Evolutionary conservation across 1,140 invertebrate genomes (phyloP).

Genomic region (Halesus radiatus): DNA sequence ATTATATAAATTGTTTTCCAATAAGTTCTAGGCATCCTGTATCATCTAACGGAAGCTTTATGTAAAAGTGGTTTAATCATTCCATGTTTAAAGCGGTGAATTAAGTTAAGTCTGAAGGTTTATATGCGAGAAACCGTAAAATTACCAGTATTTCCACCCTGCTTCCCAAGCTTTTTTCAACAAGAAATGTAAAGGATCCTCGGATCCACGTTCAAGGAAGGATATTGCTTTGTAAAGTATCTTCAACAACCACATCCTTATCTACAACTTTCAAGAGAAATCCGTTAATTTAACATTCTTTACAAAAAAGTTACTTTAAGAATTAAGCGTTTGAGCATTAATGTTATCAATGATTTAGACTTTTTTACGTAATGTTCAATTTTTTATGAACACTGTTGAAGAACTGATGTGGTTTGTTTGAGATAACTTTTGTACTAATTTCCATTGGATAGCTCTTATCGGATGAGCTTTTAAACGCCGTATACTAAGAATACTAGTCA

Average conservation of each 20-base stretch:
- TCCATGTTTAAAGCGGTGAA: too few species aligned
- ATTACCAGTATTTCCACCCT: not conserved
- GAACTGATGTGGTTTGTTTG: not conserved
- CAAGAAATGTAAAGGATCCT: not conserved
- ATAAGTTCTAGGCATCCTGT: too few species aligned
- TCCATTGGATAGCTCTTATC: constrained; percentile 44
- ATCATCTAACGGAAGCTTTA: too few species aligned
- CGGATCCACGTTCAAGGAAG: not conserved
- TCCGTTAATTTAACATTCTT: too few species aligned
- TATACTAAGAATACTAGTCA: too few species aligned
- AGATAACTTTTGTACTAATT: constrained; percentile 37
- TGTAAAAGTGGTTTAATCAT: too few species aligned
- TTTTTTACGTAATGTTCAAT: not conserved
- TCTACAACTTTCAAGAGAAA: not conserved
- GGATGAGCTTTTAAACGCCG: not conserved
- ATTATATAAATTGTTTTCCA: too few species aligned
- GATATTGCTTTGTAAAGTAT: not conserved
- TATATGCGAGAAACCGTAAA: not conserved
- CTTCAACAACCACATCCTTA: not conserved
- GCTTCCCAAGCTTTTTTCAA: not conserved
- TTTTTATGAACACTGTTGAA: not conserved
- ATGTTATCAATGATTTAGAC: not conserved
- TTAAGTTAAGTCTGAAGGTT: not conserved
- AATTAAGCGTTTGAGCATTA: too few species aligned
- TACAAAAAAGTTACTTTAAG: too few species aligned